Evolutionary conservation across 2,797 vertebrate genomes (phyloP).

Genomic region (Anomalospiza imberbis): DNA sequence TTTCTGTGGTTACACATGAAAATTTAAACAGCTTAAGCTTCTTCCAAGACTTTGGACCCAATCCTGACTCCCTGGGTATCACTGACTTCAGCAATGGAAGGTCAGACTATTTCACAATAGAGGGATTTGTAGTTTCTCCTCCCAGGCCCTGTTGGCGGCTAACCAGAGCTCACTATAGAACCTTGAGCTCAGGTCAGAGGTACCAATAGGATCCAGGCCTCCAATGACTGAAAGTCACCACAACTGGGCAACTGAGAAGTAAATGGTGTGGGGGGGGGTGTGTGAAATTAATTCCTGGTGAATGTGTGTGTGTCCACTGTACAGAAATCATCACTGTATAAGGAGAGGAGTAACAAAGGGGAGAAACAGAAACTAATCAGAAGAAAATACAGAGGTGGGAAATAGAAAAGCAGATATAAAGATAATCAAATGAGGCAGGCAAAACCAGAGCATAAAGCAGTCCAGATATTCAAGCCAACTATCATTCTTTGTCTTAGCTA

Average conservation of each 20-base stretch:
- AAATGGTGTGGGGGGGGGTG: neutral
- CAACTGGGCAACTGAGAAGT: neutral
- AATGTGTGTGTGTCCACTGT: neutral
- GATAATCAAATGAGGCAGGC: neutral
- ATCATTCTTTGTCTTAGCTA: neutral
- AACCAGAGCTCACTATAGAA: neutral
- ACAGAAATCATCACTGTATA: neutral
- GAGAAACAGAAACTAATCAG: neutral
- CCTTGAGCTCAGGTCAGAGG: neutral
- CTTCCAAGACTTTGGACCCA: constrained; percentile 42
- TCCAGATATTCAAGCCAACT: neutral
- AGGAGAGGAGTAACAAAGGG: neutral
- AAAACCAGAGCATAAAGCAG: neutral
- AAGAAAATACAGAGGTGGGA: neutral
- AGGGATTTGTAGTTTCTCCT: constrained; percentile 34
- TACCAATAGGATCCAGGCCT: neutral
- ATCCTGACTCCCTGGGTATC: neutral
- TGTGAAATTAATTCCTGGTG: neutral
- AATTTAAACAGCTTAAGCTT: constrained; percentile 34
- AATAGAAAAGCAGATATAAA: neutral
- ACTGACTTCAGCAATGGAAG: neutral
- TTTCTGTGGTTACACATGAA: constrained; percentile 32
- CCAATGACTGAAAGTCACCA: neutral
- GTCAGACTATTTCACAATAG: constrained; percentile 8
- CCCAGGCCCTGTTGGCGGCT: neutral